These are phyloP conservation scores for Leptosomus discolor DNA, from an alignment of 2,113 vertebrate species.

Conservation along the genomic window DNA sequence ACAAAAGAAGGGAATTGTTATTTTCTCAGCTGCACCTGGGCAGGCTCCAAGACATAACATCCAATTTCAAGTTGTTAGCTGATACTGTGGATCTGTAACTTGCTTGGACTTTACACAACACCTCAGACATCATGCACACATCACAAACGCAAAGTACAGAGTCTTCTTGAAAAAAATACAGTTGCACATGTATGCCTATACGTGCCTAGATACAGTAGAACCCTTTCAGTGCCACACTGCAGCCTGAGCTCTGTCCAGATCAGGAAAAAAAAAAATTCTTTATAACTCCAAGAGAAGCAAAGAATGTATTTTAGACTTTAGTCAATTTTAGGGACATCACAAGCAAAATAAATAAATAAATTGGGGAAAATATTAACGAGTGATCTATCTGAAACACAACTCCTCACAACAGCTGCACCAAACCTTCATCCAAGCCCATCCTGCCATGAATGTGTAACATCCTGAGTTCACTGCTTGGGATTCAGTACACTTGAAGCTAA, in stretches of 20 bases:
- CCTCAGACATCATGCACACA: neutral
- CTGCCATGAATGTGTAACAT: rapidly evolving
- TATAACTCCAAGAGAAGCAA: neutral
- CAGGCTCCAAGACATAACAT: neutral
- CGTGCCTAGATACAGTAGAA: neutral
- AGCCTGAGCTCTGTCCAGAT: neutral
- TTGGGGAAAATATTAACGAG: neutral
- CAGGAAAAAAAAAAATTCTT: neutral
- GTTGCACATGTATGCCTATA: neutral
- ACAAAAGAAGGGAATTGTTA: neutral
- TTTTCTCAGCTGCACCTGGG: neutral
- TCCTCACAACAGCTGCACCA: neutral
- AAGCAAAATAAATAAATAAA: neutral
- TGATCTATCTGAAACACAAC: neutral
- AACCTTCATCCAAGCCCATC: neutral
- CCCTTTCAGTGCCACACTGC: neutral
- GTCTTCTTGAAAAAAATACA: neutral
- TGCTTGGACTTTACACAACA: neutral
- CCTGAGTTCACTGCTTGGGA: rapidly evolving
- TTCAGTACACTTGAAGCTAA: neutral
- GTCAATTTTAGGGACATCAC: neutral
- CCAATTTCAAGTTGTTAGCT: neutral
- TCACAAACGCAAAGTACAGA: neutral
- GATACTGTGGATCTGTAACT: neutral
- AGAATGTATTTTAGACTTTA: neutral